A percentile compares a stretch with the other conserved stretches of the same genome.
phyloP scores from a whole-genome alignment of 2,113 vertebrate species.

The Bungarus multicinctus region DNA sequence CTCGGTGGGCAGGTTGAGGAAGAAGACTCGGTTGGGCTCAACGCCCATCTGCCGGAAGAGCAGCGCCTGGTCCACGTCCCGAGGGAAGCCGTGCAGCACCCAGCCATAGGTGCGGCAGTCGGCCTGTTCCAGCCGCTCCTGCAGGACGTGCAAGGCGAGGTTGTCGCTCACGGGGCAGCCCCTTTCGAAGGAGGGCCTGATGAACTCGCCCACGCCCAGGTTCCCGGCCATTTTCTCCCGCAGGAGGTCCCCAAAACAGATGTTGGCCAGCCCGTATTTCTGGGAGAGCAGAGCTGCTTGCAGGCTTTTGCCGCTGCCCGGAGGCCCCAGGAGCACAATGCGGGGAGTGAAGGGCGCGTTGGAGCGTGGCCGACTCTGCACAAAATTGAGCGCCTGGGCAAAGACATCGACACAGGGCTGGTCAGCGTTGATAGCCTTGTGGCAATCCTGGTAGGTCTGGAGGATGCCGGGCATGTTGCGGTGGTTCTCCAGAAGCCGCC shows the following conservation, averaged over 20 bases:
- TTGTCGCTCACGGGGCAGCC: conserved; percentile 63
- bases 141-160: conserved; percentile 67
- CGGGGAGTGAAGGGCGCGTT: conserved; percentile 69
- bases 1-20: conserved; percentile 73
- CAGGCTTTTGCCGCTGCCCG: conserved; percentile 74
- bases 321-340: conserved; percentile 74
- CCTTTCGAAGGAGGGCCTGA: conserved; percentile 65
- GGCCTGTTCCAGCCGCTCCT: conserved; percentile 65
- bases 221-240: conserved; percentile 65
- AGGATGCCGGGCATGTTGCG: conserved; percentile 63
- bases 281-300: conserved; percentile 71
- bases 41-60: conserved; percentile 55
- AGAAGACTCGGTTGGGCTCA: conserved; percentile 77
- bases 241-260: conserved; percentile 68
- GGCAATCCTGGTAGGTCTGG: conserved; percentile 61
- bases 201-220: conserved; percentile 61
- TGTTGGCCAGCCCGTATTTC: conserved; percentile 72
- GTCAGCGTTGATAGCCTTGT: conserved; percentile 66
- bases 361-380: conserved; percentile 52
- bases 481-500: conserved; percentile 57
- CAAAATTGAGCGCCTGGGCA: conserved; percentile 68
- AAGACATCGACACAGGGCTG: conserved; percentile 72
- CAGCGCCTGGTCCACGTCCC: conserved; percentile 56
- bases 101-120: conserved; percentile 63
- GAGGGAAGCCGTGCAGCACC: conserved; percentile 69